A percentile compares a stretch with the other conserved stretches of the same genome.
Conservation (phyloP, 2,888 invertebrate species). For the Caenorhabditis sp. region DNA sequence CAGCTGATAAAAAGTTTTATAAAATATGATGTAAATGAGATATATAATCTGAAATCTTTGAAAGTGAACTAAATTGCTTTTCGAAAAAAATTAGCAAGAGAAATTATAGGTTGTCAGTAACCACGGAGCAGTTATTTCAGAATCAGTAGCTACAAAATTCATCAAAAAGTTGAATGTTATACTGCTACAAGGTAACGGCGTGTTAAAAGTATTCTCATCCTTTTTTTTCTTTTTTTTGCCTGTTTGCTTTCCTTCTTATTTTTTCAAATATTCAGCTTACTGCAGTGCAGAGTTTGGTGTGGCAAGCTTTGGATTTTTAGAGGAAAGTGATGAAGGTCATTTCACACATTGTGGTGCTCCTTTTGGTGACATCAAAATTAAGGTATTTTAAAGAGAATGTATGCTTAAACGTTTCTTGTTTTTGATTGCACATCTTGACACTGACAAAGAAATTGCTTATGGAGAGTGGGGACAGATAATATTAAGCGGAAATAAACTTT, state of each 20-base stretch:
- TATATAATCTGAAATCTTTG: constrained; percentile 61
- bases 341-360: constrained; percentile 56
- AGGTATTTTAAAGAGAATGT: constrained; percentile 24
- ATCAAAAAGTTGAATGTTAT: constrained; percentile 48
- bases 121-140: constrained; percentile 52
- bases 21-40: constrained; percentile 67
- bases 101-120: constrained; percentile 68
- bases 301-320: constrained; percentile 48
- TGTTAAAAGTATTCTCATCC: too few relatives aligned
- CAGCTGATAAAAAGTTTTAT: constrained; percentile 66
- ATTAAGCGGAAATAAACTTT: constrained; percentile 34
- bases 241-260: too few relatives aligned
- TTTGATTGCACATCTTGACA: constrained; percentile 49
- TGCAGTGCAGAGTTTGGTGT: constrained; percentile 63
- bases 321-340: constrained; percentile 8
- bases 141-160: constrained; percentile 36
- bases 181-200: constrained; percentile 64
- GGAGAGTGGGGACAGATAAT: constrained; percentile 62
- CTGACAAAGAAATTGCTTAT: constrained; percentile 38
- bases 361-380: constrained; percentile 53
- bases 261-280: constrained; percentile 63
- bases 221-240: too few relatives aligned
- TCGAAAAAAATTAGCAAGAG: background rate
- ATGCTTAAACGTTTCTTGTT: background rate
- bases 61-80: constrained; percentile 60